phyloP scores from a whole-genome alignment of 2,113 vertebrate species.

The Stegostoma tigrinum region DNA sequence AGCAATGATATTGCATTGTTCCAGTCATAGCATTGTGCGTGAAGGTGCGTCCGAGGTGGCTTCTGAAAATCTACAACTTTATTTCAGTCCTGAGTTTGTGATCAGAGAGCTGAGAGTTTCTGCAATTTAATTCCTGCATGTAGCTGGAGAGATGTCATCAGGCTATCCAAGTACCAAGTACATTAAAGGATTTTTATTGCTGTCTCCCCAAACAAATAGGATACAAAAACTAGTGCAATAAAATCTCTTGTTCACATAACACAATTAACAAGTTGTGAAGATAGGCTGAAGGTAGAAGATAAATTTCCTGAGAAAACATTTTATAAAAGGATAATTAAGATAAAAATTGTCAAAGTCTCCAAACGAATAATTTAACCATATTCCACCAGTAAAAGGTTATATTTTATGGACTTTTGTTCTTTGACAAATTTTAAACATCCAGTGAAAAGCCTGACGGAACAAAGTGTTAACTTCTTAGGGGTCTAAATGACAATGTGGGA shows the following conservation, averaged over 20 bases:
- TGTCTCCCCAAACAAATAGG: too few relatives aligned
- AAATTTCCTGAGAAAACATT: neutral
- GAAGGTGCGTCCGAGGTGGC: neutral
- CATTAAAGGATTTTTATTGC: neutral
- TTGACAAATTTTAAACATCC: neutral
- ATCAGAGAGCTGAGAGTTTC: neutral
- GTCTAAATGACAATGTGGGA: neutral
- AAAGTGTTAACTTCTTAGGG: too few relatives aligned
- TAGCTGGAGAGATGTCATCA: neutral
- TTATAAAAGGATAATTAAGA: too few relatives aligned
- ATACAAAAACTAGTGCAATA: too few relatives aligned
- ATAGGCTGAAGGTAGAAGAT: neutral
- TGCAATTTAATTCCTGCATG: too few relatives aligned
- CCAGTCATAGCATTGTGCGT: neutral
- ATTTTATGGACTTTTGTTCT: neutral
- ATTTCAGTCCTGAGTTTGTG: neutral
- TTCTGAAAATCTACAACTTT: neutral
- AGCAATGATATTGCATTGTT: neutral
- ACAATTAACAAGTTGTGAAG: neutral
- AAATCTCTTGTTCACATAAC: too few relatives aligned
- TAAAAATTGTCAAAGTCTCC: neutral
- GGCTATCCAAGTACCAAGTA: neutral
- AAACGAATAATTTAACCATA: neutral
- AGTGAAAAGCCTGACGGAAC: too few relatives aligned
- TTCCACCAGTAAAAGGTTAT: neutral